phyloP scores from a whole-genome alignment of 2,888 invertebrate genomes.

The Elysia crispata region DNA sequence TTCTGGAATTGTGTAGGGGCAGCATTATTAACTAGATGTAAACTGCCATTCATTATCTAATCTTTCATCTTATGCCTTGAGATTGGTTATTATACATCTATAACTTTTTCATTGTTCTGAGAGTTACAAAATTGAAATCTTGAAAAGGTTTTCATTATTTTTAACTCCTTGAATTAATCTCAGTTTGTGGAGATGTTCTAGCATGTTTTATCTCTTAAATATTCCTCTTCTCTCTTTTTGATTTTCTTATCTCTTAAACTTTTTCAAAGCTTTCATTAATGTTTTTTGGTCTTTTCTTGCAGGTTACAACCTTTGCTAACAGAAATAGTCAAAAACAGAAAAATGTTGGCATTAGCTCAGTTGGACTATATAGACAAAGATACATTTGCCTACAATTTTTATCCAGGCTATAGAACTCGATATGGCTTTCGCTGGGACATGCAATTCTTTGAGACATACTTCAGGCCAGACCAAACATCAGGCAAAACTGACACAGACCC shows the following conservation, averaged over 20 bases:
- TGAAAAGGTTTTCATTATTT: no score
- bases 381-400: conserved; percentile 59
- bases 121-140: no score
- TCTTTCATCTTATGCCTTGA: no score
- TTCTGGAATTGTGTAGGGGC: no score
- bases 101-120: no score
- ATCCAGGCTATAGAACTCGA: conserved; percentile 66
- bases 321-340: conserved; percentile 62
- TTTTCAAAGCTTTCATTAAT: no score
- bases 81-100: no score
- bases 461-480: conserved; percentile 63
- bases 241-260: neutral
- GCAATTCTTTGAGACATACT: conserved; percentile 71
- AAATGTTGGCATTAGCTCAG: conserved; percentile 64
- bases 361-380: conserved; percentile 64
- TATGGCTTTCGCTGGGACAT: conserved; percentile 71
- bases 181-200: no score
- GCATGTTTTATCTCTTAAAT: no score
- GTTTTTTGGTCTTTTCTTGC: conserved; percentile 13
- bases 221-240: neutral
- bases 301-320: conserved; percentile 66
- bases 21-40: no score
- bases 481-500: conserved; percentile 60
- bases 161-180: no score
- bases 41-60: no score